Evolutionary conservation across 2,888 invertebrate genomes (phyloP), one percentile per base, ranked within the genome.

Genomic region (Scaptomyza flava): DNA sequence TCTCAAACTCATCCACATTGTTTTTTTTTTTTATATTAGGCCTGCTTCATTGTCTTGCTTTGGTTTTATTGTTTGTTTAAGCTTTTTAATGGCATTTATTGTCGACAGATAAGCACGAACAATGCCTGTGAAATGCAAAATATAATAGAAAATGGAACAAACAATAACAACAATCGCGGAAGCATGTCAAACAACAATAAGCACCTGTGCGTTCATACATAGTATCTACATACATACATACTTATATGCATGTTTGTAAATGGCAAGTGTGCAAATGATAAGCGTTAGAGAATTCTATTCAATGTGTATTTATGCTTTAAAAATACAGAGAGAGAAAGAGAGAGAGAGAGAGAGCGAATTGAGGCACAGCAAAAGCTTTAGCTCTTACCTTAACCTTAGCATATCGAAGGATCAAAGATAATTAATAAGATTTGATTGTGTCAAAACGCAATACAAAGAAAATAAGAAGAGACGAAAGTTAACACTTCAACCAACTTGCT

Each of bases 61-160:
- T 51, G 36, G 41, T 54, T 68, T 38, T 33, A 2, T 48, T 48
- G 59, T 68, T 73, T 68, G 62, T 51, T 61, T 62, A 63, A 81
- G 81, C 84, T 68, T 64, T 72, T 73, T 81, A 81, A 82, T 82
- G 72, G 72, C 75, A 65, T 81, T 86, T 86, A 82, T 86, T 83
- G 87, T 75, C 48, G 66, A 50, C 52, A 81, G 81, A 81, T 81
- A 83, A 83, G 72, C 65, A 34, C 60, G 56, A 48, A 67, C 81
- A 83, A 83, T 71, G 71, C 72, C 30, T 23, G n/a, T n/a, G 38
- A n/a, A 31, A 63, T 70, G 62, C 56, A 64, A 63, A 46, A 58
- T 48, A n/a, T 51, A 45, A 46, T 36, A 14, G 31, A n/a, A 53
- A 62, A 62, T 59, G 5, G 46, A 56, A 51, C 48, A 62, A 42